Percentiles rank a stretch among this genome's conserved stretches.
These are phyloP conservation scores for Sminthurinus signatus DNA, from an alignment of 1,140 invertebrate species.

Conservation along the genomic window DNA sequence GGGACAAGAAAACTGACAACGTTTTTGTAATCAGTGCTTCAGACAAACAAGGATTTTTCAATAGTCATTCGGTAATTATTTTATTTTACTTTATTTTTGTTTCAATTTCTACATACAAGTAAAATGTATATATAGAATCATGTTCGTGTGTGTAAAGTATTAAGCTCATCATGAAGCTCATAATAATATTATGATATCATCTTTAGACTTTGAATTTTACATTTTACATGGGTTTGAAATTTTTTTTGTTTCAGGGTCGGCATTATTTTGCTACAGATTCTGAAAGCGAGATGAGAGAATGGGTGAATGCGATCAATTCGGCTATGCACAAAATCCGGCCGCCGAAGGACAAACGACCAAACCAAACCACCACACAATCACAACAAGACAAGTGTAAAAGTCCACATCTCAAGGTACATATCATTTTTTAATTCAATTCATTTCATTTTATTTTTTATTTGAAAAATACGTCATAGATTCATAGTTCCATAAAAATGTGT, in stretches of 20 bases:
- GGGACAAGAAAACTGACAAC: slow-evolving; percentile 43
- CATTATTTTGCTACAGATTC: slow-evolving; percentile 49
- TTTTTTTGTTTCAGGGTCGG: slow-evolving; percentile 39
- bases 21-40: slow-evolving; percentile 44
- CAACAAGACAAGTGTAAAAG: neutral
- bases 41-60: slow-evolving; percentile 45
- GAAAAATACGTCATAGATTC: neutral
- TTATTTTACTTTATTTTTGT: neutral
- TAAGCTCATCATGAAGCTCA: neutral
- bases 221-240: slow-evolving; percentile 3
- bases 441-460: neutral
- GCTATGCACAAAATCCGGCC: slow-evolving; percentile 30
- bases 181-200: neutral
- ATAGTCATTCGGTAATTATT: slow-evolving; percentile 37
- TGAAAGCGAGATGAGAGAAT: slow-evolving; percentile 50
- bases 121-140: too few species aligned
- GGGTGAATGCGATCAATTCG: slow-evolving; percentile 49
- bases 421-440: neutral
- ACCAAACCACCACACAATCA: too few species aligned
- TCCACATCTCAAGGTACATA: neutral
- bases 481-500: too few species aligned
- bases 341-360: slow-evolving; percentile 5
- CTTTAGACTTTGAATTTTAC: neutral
- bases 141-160: neutral
- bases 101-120: too few species aligned